Conservation (phyloP, 2,797 vertebrate genomes). For the Syngnathus rostellatus region DNA sequence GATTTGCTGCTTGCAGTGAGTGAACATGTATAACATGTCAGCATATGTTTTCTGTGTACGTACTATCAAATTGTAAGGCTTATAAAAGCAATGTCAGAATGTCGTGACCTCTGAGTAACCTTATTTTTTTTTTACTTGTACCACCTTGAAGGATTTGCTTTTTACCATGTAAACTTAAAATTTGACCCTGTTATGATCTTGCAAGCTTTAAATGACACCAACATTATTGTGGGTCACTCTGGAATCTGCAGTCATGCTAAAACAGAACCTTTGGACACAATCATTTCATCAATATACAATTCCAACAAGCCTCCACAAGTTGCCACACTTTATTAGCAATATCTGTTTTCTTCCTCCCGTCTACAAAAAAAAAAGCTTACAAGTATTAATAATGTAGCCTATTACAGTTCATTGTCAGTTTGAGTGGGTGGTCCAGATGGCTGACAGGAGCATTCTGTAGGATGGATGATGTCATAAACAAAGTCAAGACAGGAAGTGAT, state of each 20-base stretch:
- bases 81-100: background rate
- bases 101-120: background rate
- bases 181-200: background rate
- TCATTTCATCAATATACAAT: background rate
- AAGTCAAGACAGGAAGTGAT: slow-evolving; percentile 43
- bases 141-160: too few species aligned
- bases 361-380: background rate
- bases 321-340: background rate
- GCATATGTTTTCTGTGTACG: slow-evolving; percentile 16
- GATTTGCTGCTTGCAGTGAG: slow-evolving; percentile 29
- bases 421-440: slow-evolving; percentile 8
- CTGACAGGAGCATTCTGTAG: slow-evolving; percentile 24
- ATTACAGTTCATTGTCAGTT: background rate
- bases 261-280: background rate
- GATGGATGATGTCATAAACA: slow-evolving; percentile 37
- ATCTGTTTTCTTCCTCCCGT: background rate
- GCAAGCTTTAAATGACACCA: background rate
- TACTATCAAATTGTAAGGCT: too few species aligned
- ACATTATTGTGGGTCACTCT: background rate
- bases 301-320: background rate
- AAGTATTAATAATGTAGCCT: background rate
- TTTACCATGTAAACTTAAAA: too few species aligned
- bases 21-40: slow-evolving; percentile 17
- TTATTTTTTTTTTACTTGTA: too few species aligned
- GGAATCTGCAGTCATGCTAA: background rate